Percentiles rank a stretch among this genome's conserved stretches.
phyloP scores from a whole-genome alignment of 2,888 invertebrate species.

The Chironomus riparius region DNA sequence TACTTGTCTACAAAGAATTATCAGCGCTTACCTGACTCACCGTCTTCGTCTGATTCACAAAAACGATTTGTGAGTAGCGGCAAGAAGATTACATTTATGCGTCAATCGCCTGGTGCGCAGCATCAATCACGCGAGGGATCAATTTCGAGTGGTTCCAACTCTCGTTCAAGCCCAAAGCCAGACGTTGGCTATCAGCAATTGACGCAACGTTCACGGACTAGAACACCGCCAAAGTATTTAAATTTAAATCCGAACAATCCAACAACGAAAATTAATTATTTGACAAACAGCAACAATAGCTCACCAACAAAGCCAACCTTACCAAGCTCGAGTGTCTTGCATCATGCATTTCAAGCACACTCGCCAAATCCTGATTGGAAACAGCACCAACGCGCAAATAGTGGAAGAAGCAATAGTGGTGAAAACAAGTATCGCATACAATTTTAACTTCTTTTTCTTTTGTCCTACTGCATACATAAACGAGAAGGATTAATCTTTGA shows the following conservation, averaged over 20 bases:
- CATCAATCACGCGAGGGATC: conserved; percentile 31
- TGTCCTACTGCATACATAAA: too few species aligned
- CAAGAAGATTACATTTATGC: conserved; percentile 11
- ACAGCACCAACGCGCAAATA: conserved; percentile 29
- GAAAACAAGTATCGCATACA: conserved; percentile 32
- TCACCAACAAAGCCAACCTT: conserved; percentile 16
- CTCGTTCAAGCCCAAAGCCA: conserved; percentile 29
- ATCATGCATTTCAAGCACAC: conserved; percentile 28
- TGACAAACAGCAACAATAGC: background rate
- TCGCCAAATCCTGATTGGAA: conserved; percentile 25
- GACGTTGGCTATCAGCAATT: conserved; percentile 28
- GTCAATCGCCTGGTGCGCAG: conserved; percentile 13
- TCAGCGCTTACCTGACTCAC: conserved; percentile 30
- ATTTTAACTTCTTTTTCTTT: conserved; percentile 28
- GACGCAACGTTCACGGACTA: conserved; percentile 8
- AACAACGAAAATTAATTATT: background rate
- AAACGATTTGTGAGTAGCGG: background rate
- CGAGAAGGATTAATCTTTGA: too few species aligned
- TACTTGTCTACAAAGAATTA: conserved; percentile 31
- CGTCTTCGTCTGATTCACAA: conserved; percentile 15
- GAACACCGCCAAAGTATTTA: conserved; percentile 31
- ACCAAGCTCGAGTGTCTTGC: conserved; percentile 15
- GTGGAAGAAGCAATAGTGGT: conserved; percentile 29
- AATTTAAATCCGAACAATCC: conserved; percentile 28
- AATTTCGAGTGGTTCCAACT: conserved; percentile 30